Base-by-base conservation (phyloP, 2,888 invertebrate species). In the Amphipoea oculea region DNA sequence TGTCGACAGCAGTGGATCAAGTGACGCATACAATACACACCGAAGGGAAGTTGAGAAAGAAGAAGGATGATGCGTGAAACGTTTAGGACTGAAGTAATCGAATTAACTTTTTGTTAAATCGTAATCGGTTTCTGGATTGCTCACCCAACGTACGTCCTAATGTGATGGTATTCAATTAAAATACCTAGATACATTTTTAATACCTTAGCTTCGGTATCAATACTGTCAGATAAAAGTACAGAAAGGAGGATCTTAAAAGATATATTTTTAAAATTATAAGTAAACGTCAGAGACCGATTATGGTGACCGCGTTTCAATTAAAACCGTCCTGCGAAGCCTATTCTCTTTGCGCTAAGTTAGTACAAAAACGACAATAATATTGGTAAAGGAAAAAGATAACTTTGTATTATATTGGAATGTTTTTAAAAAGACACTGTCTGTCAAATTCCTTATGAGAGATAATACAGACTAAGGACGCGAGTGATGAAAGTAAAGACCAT, bases 21-120 rank as follows among this genome's bases (percentile, higher is more conserved):
- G 99, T 99, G n/a, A 98, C 99, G n/a, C 98, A 98, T 85, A 99
- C 99, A 4, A 99, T 99, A 91, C 99, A 99, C 95, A 98, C 98
- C 7, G 99, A 99, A 94, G 99, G 99, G 4, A 98, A 99, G 93
- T 97, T 99, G 72, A 97, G 99, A 88, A 98, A 99, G 95, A 98
- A 98, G 96, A 98, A 98, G 93, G 98, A 98, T 90, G 98, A 98
- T 76, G 94, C 96, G 86, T 97, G 95, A 95, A 91, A 57, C 54
- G 23, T 77, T 73, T 45, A 54, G 76, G 69, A 74, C 73, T 67
- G 75, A 79, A 81, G 71, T 74, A 79, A 79, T 71, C 65, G 82
- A 82, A 84, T 73, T 65, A 60, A 57, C 67, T 76, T 82, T 78
- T 79, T 76, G 81, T 84, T 83, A 72, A 81, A 88, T 76, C 79